phyloP scores from a whole-genome alignment of 2,797 vertebrate genomes.

The Ammospiza maritima region DNA sequence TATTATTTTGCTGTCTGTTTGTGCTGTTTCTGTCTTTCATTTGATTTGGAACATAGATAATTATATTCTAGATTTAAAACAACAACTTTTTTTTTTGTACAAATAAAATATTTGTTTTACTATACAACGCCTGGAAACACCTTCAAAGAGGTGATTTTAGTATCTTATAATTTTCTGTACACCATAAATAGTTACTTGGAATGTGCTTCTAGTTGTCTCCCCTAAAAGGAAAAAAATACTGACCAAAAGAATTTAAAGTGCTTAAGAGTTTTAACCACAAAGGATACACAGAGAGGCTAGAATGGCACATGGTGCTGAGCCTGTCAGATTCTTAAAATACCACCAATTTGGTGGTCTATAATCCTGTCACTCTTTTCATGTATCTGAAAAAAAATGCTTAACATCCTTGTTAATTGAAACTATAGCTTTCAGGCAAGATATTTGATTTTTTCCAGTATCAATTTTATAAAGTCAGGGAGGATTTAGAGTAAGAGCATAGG shows the following conservation, averaged over 20 bases:
- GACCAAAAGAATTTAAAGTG: slow-evolving; percentile 75
- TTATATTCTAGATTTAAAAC: slow-evolving; percentile 60
- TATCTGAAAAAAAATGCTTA: slow-evolving; percentile 47
- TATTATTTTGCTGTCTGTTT: slow-evolving; percentile 9
- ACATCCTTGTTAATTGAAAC: slow-evolving; percentile 48
- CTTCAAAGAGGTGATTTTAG: slow-evolving; percentile 71
- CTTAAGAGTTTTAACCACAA: slow-evolving; percentile 73
- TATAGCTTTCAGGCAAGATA: slow-evolving; percentile 18
- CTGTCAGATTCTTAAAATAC: slow-evolving; percentile 75
- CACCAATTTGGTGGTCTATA: slow-evolving; percentile 73
- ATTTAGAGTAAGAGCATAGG: neutral
- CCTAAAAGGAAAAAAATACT: slow-evolving; percentile 62
- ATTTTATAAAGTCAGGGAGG: neutral
- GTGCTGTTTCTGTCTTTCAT: slow-evolving; percentile 18
- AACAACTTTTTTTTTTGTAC: neutral
- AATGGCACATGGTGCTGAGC: slow-evolving; percentile 69
- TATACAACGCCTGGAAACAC: slow-evolving; percentile 58
- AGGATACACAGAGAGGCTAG: slow-evolving; percentile 68
- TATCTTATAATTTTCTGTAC: slow-evolving; percentile 65
- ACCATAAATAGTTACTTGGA: slow-evolving; percentile 66
- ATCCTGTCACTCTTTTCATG: slow-evolving; percentile 68
- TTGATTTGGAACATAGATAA: slow-evolving; percentile 56
- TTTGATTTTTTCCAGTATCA: slow-evolving; percentile 44
- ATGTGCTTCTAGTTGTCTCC: slow-evolving; percentile 60
- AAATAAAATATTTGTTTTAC: slow-evolving; percentile 60